phyloP scores from a whole-genome alignment of 1,140 invertebrate species.

The Ditylenchus dipsaci region DNA sequence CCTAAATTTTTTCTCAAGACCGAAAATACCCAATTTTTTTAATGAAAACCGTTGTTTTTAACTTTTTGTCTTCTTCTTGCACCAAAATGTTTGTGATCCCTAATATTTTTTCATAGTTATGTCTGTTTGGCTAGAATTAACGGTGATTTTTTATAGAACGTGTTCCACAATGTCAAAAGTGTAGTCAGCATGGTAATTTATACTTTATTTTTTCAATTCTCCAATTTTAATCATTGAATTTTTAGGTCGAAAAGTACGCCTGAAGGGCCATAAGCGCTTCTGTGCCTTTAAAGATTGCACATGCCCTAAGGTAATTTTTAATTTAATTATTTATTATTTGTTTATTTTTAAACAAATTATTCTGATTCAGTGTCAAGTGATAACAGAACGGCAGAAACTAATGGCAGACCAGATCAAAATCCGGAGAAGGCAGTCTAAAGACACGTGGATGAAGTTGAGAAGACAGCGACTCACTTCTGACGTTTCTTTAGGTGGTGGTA shows the following conservation, averaged over 20 bases:
- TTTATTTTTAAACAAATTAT: background rate
- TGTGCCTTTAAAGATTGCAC: slow-evolving; percentile 62
- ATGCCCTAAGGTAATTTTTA: slow-evolving; percentile 59
- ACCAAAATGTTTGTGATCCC: too few species aligned
- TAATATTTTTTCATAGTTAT: background rate
- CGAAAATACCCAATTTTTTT: too few species aligned
- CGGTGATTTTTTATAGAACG: slow-evolving; percentile 48
- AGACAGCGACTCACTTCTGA: slow-evolving; percentile 16
- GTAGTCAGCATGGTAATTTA: slow-evolving; percentile 61
- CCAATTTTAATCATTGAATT: too few species aligned
- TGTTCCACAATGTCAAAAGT: slow-evolving; percentile 63
- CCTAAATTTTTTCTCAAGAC: too few species aligned
- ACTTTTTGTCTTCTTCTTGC: too few species aligned
- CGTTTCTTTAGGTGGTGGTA: too few species aligned
- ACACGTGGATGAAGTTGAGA: slow-evolving; percentile 45
- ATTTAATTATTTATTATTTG: background rate
- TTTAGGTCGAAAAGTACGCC: slow-evolving; percentile 59
- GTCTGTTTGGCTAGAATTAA: background rate
- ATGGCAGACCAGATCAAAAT: slow-evolving; percentile 57
- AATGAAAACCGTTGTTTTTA: too few species aligned
- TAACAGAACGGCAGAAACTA: slow-evolving; percentile 52
- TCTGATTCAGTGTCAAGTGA: slow-evolving; percentile 51
- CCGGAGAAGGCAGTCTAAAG: slow-evolving; percentile 51
- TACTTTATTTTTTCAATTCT: too few species aligned
- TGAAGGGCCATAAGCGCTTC: slow-evolving; percentile 63